Evolutionary conservation across 2,797 vertebrate genomes (phyloP).

Genomic region (Gallinago nigripennis): DNA sequence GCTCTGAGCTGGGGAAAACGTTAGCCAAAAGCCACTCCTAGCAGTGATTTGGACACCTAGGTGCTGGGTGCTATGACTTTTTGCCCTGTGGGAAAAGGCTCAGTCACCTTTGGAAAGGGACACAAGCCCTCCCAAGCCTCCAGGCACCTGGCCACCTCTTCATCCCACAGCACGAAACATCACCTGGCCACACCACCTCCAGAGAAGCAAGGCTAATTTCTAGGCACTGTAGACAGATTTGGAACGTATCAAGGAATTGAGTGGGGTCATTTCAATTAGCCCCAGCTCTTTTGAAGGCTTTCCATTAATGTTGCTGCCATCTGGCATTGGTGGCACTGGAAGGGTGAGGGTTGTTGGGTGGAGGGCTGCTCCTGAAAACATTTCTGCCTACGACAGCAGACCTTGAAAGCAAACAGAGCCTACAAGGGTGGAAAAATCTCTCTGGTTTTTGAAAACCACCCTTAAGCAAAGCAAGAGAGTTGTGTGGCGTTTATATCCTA

Average conservation of each 20-base stretch:
- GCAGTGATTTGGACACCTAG: not conserved
- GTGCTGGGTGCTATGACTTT: not conserved
- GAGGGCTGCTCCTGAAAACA: not conserved
- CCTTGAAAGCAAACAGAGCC: not conserved
- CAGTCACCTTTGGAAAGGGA: not conserved
- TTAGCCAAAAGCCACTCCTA: not conserved
- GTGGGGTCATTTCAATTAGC: not conserved
- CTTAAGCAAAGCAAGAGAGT: not conserved
- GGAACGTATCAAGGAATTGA: not conserved
- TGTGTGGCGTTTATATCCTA: accelerated
- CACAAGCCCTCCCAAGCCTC: not conserved
- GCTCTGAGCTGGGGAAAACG: not conserved
- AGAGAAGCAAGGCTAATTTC: not conserved
- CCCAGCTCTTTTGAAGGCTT: not conserved
- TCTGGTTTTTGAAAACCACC: not conserved
- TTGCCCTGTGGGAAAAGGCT: not conserved
- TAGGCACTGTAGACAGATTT: not conserved
- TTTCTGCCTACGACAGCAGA: not conserved
- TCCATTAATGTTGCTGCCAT: accelerated
- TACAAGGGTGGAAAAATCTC: not conserved
- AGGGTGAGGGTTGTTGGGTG: not conserved
- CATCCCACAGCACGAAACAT: not conserved
- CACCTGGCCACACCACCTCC: not conserved
- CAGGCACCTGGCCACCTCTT: not conserved
- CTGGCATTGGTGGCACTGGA: not conserved